Evolutionary conservation across 2,113 vertebrate species (phyloP), one percentile per base, ranked within the genome.

Genomic region (Proteles cristata): DNA sequence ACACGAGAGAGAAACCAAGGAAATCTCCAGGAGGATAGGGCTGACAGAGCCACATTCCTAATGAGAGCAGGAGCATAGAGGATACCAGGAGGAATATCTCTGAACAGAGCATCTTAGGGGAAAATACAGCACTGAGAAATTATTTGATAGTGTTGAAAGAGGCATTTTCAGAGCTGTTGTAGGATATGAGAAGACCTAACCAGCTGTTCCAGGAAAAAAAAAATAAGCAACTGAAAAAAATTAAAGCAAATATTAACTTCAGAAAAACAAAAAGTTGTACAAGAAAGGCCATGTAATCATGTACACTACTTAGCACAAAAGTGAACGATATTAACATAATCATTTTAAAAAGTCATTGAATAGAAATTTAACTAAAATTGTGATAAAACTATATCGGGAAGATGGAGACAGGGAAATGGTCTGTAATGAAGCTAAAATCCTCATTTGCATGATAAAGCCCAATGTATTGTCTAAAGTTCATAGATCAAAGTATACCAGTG

Each of bases 241-340:
- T 7, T 7, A 77, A 95, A 21, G 53, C 53, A 89, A 76, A 94
- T 50, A 23, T 28, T 94, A 79, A 88, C 33, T 74, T 69, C 8
- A 81, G 79, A 53, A 88, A 95, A 94, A 28, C 14, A 48, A 45
- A 88, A 74, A 69, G 63, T 39, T 96, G 28, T 85, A 39, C 28
- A 65, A 89, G 58, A 82, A 92, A 89, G 23, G 23, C 12, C 7
- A 89, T 33, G 12, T 35, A 86, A 76, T 80, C 71, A 55, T 8
- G 65, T 74, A 26, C 1, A 55, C 35, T 35, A 61, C 50, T 48
- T 90, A 23, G 39, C 68, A 82, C 39, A 68, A 86, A 76, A 26
- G 19, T 77, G 26, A 95, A 58, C 43, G 83, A 19, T 9, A 55
- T 50, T 45, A 87, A 76, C 12, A 83, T 12, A 88, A 28, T 35